phyloP scores from a whole-genome alignment of 2,888 invertebrate genomes.

The Platerodrilus igneus region DNA sequence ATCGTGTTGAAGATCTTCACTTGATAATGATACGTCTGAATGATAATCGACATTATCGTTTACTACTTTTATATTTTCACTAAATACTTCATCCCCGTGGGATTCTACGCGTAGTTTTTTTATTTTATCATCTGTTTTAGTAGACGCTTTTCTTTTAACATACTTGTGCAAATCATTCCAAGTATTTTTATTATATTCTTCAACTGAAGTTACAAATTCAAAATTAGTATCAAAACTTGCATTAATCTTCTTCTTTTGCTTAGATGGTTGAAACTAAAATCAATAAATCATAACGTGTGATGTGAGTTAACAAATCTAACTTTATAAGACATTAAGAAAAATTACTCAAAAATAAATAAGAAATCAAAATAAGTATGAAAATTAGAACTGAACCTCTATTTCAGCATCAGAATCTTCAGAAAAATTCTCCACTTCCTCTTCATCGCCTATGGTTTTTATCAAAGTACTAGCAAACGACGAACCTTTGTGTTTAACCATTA shows the following conservation, averaged over 20 bases:
- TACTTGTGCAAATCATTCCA: slow-evolving; percentile 78
- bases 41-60: slow-evolving; percentile 49
- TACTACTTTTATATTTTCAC: slow-evolving; percentile 44
- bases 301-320: neutral
- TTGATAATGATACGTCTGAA: slow-evolving; percentile 64
- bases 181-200: slow-evolving; percentile 77
- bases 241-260: slow-evolving; percentile 59
- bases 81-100: slow-evolving; percentile 47
- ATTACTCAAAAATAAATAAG: slow-evolving; percentile 5
- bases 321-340: neutral
- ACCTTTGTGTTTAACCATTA: too few species aligned
- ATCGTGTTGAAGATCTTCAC: slow-evolving; percentile 72
- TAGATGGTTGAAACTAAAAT: slow-evolving; percentile 76
- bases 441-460: slow-evolving; percentile 79
- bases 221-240: slow-evolving; percentile 79
- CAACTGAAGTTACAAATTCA: slow-evolving; percentile 70
- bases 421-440: slow-evolving; percentile 73
- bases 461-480: slow-evolving; percentile 42
- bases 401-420: slow-evolving; percentile 79
- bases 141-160: slow-evolving; percentile 72
- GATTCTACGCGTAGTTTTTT: slow-evolving; percentile 49
- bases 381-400: too few species aligned
- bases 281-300: slow-evolving; percentile 11
- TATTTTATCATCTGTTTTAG: slow-evolving; percentile 82
- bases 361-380: slow-evolving; percentile 1